Conservation (phyloP, 2,888 invertebrate genomes). For the Diabrotica balteata region DNA sequence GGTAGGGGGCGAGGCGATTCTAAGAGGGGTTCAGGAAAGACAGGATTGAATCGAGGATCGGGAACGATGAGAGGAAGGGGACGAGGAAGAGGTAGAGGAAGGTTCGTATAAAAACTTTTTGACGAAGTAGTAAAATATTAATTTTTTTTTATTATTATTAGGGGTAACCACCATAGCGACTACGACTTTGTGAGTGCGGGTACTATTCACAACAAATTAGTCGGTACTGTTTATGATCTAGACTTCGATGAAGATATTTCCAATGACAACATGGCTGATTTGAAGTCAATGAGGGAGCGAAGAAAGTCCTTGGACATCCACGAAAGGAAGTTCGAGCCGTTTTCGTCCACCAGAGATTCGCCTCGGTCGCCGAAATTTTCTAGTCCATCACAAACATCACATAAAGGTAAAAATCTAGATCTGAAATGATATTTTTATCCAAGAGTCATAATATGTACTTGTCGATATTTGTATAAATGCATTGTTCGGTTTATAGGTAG, state of each 20-base stretch:
- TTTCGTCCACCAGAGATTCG: constrained; percentile 62
- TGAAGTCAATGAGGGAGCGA: constrained; percentile 80
- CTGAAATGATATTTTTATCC: neutral
- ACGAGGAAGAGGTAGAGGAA: constrained; percentile 55
- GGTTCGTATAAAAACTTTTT: constrained; percentile 17
- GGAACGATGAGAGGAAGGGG: constrained; percentile 52
- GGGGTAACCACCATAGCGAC: constrained; percentile 39
- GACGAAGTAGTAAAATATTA: neutral
- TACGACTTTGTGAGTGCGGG: constrained; percentile 65
- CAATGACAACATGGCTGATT: constrained; percentile 73
- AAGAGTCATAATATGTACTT: neutral
- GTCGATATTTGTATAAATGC: neutral
- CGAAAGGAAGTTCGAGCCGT: constrained; percentile 66
- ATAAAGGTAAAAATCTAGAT: constrained; percentile 23
- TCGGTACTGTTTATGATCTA: constrained; percentile 87
- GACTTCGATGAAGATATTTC: constrained; percentile 85
- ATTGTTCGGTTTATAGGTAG: constrained; percentile 29
- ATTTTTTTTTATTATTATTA: constrained; percentile 2
- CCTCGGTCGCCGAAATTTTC: constrained; percentile 67
- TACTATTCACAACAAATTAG: constrained; percentile 80
- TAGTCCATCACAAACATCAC: constrained; percentile 61
- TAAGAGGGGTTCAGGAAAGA: constrained; percentile 47
- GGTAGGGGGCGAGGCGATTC: constrained; percentile 47
- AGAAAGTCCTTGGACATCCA: constrained; percentile 77
- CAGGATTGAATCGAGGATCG: constrained; percentile 54